Evolutionary conservation across 2,888 invertebrate genomes (phyloP).

Genomic region (Liopterus haemorrhoidalis): DNA sequence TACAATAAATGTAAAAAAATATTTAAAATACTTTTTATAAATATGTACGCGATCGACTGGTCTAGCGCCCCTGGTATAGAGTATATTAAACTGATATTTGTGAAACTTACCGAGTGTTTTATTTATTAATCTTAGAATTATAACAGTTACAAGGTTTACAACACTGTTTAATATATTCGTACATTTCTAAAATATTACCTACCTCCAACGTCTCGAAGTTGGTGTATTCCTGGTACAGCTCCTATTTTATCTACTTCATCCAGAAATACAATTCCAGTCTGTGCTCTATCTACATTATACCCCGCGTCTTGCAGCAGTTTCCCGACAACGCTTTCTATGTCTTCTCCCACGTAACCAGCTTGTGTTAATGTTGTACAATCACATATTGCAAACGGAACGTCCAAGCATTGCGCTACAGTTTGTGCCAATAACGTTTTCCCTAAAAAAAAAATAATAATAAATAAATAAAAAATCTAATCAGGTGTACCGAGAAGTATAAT

Average conservation of each 20-base stretch:
- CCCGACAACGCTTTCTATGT: slow-evolving; percentile 96
- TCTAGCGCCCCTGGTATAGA: no score
- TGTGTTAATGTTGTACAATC: slow-evolving; percentile 96
- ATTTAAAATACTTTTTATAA: no score
- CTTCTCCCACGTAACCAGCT: slow-evolving; percentile 99
- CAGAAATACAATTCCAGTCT: slow-evolving; percentile 96
- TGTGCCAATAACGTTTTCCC: slow-evolving; percentile 96
- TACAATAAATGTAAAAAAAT: no score
- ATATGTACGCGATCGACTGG: no score
- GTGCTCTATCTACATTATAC: slow-evolving; percentile 94
- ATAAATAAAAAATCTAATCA: no score
- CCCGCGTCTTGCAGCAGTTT: slow-evolving; percentile 95
- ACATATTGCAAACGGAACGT: slow-evolving; percentile 98
- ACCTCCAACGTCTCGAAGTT: slow-evolving; percentile 91
- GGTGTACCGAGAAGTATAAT: no score
- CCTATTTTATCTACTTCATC: slow-evolving; percentile 99
- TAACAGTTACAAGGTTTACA: no score
- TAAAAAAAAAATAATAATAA: slow-evolving; percentile 39
- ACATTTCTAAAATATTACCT: slow-evolving; percentile 25
- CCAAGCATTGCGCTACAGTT: slow-evolving; percentile 93
- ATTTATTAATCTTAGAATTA: no score
- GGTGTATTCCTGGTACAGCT: slow-evolving; percentile 89
- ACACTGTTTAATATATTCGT: no score
- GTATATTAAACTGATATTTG: no score
- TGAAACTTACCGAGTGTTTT: no score